Percentiles rank a stretch among this genome's conserved stretches.
Evolutionary conservation across 2,888 invertebrate genomes (phyloP).

Genomic region (Drosophila demipolita): DNA sequence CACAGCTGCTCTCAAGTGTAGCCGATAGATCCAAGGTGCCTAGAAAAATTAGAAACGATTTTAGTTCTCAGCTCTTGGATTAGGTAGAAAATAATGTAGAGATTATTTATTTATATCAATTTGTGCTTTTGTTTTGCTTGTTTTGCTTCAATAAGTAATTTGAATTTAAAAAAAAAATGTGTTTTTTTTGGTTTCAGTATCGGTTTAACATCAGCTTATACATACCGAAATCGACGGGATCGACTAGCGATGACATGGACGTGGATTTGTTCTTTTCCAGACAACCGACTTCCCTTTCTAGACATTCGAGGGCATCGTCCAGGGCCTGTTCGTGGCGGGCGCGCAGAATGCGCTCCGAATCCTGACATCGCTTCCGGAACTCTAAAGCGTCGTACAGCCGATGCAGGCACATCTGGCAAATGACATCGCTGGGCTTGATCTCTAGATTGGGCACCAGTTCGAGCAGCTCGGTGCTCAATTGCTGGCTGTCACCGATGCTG

Average conservation of each 20-base stretch:
- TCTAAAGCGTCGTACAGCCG: slow-evolving; percentile 69
- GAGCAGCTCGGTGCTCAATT: slow-evolving; percentile 62
- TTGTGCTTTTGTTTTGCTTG: not conserved
- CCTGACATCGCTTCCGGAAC: slow-evolving; percentile 69
- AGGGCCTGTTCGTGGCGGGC: slow-evolving; percentile 67
- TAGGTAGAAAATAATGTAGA: no score
- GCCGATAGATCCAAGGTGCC: slow-evolving; percentile 55
- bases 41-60: not conserved
- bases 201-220: not conserved
- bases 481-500: slow-evolving; percentile 56
- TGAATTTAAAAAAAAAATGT: not conserved
- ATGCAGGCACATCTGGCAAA: slow-evolving; percentile 72
- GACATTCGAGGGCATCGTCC: slow-evolving; percentile 69
- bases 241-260: slow-evolving; percentile 24
- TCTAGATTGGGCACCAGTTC: slow-evolving; percentile 59
- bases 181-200: not conserved
- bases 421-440: slow-evolving; percentile 64
- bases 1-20: slow-evolving; percentile 14
- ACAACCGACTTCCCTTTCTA: slow-evolving; percentile 67
- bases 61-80: not conserved
- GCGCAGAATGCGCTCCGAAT: slow-evolving; percentile 71
- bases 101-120: no score
- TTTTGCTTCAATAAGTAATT: no score
- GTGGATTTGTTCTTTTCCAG: slow-evolving; percentile 40
- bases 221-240: slow-evolving; percentile 67